These are phyloP conservation scores for Zaprionus nigranus DNA, from an alignment of 1,140 invertebrate species.

Conservation along the genomic window DNA sequence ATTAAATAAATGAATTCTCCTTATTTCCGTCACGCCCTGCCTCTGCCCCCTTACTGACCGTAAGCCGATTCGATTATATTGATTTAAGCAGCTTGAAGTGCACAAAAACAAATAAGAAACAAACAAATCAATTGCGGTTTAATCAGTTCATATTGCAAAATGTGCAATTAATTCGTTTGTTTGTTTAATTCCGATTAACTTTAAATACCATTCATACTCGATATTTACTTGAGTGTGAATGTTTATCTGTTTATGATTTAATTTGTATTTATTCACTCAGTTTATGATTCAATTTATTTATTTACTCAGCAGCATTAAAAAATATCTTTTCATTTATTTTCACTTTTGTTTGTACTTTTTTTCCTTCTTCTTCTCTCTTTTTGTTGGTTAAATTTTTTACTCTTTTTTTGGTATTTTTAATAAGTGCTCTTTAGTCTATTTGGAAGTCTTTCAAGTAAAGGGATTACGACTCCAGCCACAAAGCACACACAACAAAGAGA, in stretches of 20 bases:
- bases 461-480: slow-evolving; percentile 6
- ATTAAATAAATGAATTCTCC: not conserved
- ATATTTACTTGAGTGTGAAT: not conserved
- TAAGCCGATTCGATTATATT: not conserved
- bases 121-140: slow-evolving; percentile 3
- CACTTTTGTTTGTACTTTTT: too few species aligned
- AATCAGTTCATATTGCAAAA: not conserved
- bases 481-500: not conserved
- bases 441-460: slow-evolving; percentile 3
- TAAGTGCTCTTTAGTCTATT: not conserved
- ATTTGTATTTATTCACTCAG: too few species aligned
- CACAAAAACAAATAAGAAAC: not conserved
- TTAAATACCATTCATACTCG: not conserved
- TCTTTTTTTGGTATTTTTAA: not conserved
- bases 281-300: too few species aligned
- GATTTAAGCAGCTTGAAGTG: not conserved
- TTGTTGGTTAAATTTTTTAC: not conserved
- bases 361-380: too few species aligned
- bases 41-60: not conserved
- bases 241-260: not conserved
- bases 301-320: too few species aligned
- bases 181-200: not conserved
- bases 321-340: too few species aligned
- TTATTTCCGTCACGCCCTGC: not conserved
- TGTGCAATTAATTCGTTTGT: not conserved